Percentiles rank a stretch among this genome's conserved stretches.
These are phyloP conservation scores for Neodiprion virginianus DNA, from an alignment of 1,140 invertebrate species.

Conservation along the genomic window DNA sequence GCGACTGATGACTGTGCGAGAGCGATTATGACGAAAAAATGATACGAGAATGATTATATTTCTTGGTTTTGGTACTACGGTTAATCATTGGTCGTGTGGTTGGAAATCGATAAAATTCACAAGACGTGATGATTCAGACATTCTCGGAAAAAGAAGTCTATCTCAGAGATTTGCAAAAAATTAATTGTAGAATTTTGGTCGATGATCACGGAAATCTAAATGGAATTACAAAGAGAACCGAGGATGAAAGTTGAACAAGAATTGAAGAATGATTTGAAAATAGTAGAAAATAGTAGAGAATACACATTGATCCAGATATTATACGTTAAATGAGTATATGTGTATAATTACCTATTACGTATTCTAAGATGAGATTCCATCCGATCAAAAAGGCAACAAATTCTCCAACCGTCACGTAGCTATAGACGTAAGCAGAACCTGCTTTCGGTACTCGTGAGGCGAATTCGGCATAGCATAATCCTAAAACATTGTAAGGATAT, in stretches of 20 bases:
- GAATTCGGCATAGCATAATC: slow-evolving; percentile 87
- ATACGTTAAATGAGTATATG: neutral
- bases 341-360: slow-evolving; percentile 77
- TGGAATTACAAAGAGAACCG: too few species aligned
- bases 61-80: slow-evolving; percentile 11
- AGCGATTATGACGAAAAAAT: neutral
- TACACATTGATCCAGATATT: neutral
- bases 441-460: slow-evolving; percentile 85
- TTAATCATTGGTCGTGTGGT: slow-evolving; percentile 9
- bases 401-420: slow-evolving; percentile 88
- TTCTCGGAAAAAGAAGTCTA: too few species aligned
- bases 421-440: slow-evolving; percentile 88
- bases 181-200: too few species aligned
- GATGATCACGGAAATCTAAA: too few species aligned
- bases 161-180: too few species aligned
- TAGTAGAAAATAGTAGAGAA: too few species aligned
- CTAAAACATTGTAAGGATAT: slow-evolving; percentile 64
- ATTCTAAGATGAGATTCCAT: slow-evolving; percentile 91
- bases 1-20: neutral
- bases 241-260: too few species aligned
- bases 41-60: slow-evolving; percentile 16
- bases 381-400: slow-evolving; percentile 80
- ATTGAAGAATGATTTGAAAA: too few species aligned
- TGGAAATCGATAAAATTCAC: too few species aligned
- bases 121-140: too few species aligned